Evolutionary conservation across 2,797 vertebrate species (phyloP).

Genomic region (Potorous gilbertii): DNA sequence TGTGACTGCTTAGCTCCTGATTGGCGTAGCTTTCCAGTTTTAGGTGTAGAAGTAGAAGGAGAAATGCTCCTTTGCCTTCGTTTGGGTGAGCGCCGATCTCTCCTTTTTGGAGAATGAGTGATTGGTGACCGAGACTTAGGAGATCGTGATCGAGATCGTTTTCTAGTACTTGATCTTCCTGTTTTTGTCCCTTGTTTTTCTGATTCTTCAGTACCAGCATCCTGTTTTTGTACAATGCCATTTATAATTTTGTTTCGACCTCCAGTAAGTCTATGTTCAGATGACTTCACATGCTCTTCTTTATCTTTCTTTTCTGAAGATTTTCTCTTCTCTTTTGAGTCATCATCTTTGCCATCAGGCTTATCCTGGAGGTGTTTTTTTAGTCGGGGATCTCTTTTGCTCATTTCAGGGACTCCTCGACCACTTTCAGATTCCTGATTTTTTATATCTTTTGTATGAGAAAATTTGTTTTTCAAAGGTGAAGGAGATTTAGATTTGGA

Average conservation of each 20-base stretch:
- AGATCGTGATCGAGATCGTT: slow-evolving; percentile 92
- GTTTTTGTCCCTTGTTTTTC: slow-evolving; percentile 89
- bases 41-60: slow-evolving; percentile 85
- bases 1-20: slow-evolving; percentile 87
- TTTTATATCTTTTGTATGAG: slow-evolving; percentile 85
- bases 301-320: slow-evolving; percentile 91
- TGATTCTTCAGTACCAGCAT: slow-evolving; percentile 81
- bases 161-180: slow-evolving; percentile 90
- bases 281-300: slow-evolving; percentile 87
- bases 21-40: slow-evolving; percentile 88
- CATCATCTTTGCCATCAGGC: slow-evolving; percentile 89
- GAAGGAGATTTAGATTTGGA: slow-evolving; percentile 90
- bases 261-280: slow-evolving; percentile 85
- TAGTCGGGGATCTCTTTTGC: slow-evolving; percentile 93
- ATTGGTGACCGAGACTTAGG: slow-evolving; percentile 88
- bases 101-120: slow-evolving; percentile 92
- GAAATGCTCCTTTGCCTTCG: slow-evolving; percentile 91
- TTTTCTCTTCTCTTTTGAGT: slow-evolving; percentile 92
- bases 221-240: slow-evolving; percentile 91
- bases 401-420: slow-evolving; percentile 87
- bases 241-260: slow-evolving; percentile 91
- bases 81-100: slow-evolving; percentile 94
- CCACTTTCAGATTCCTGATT: slow-evolving; percentile 85
- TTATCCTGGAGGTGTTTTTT: slow-evolving; percentile 93
- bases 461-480: slow-evolving; percentile 88